Base-by-base conservation (phyloP, 2,888 invertebrate species). In the Pachymerium ferrugineum region DNA sequence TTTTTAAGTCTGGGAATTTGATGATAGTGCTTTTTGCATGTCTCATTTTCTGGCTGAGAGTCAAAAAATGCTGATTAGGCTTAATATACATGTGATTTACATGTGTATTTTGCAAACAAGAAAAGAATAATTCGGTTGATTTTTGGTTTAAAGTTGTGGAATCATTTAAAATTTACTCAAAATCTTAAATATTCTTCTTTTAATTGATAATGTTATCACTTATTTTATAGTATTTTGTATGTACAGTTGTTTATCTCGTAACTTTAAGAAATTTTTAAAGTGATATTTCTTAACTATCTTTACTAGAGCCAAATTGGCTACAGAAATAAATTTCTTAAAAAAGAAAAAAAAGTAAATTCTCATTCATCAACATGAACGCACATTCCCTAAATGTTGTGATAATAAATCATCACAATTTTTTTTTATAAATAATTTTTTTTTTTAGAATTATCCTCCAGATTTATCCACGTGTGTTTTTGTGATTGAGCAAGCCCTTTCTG, bases 391-490 rank as follows among this genome's bases (percentile, higher is more conserved):
- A 62, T 62, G 62, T 62, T 62, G 72, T 38, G 29, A 10, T 47
- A 14, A 29, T 38, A 29, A 35, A 72, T 33, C 42, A 72, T 29
- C 72, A 42, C 12, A 14, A 25, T 62, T 62, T 62, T 25, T 6
- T 67, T 35, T 72, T 75, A 29, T 74, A 22, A 72, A 28, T 75
- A 30, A 62, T 29, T 73, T 76, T 74, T 74, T 74, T 75, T 79
- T 78, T 83, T 84, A 92, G 89, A 96, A 97, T 85, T 90, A 95
- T 81, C 97, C 98, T 70, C 97, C 97, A 1, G 98, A 99, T 83
- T 86, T 99, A 80, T 95, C 97, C 76, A 96, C 97, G 85, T 98
- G 98, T 83, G 97, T 97, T 76, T 97, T 99, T 83, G 98, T 98
- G 78, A 96, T 99, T 80, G 99, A 99, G 84, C 99, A 99, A 87